phyloP scores from a whole-genome alignment of 2,113 vertebrate genomes.

The Alethe diademata region DNA sequence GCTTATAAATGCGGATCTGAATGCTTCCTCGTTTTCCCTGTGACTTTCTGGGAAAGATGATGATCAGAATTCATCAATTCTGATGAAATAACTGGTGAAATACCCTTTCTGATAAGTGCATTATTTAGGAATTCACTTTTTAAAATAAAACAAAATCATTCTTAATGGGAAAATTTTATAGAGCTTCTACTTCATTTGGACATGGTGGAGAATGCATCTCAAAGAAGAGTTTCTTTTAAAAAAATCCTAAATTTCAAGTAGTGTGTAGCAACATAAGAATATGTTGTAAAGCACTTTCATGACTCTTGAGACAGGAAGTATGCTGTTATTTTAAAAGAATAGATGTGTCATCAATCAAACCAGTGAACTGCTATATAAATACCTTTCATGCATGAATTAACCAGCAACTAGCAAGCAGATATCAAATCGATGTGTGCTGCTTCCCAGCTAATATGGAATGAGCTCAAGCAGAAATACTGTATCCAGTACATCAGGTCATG shows the following conservation, averaged over 20 bases:
- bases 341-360: not conserved
- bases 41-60: not conserved
- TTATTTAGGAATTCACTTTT: not conserved
- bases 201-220: not conserved
- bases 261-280: not conserved
- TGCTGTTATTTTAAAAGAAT: not conserved
- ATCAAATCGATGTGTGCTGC: not conserved
- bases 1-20: not conserved
- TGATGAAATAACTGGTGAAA: not conserved
- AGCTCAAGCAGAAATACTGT: not conserved
- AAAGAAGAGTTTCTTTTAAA: not conserved
- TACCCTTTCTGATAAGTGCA: not conserved
- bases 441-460: not conserved
- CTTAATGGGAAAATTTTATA: not conserved
- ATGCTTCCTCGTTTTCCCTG: not conserved
- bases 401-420: not conserved
- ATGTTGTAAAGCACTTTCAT: not conserved
- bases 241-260: not conserved
- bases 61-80: not conserved
- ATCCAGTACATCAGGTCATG: not conserved
- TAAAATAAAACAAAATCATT: not conserved
- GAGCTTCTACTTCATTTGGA: not conserved
- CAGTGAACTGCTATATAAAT: not conserved
- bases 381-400: constrained; percentile 22
- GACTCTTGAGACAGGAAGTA: not conserved